Evolutionary conservation across 92 coral and sea anemone species (phyloP).

Genomic region (Epizoanthus fatuus): DNA sequence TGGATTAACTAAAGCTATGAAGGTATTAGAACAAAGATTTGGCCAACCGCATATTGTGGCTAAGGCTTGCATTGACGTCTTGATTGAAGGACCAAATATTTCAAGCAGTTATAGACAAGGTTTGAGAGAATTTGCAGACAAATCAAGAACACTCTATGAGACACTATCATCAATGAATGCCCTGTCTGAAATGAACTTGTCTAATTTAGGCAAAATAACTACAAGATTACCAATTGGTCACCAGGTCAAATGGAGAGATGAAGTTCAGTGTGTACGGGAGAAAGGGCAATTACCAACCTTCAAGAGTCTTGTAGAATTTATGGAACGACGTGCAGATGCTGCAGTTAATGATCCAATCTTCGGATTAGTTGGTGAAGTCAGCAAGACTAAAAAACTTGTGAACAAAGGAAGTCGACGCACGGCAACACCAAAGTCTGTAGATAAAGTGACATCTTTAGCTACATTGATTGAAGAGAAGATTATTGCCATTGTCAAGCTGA

Average conservation of each 20-base stretch:
- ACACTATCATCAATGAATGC: slow-evolving; percentile 73
- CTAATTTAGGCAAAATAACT: slow-evolving; percentile 67
- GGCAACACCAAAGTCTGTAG: slow-evolving; percentile 7
- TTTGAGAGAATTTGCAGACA: slow-evolving; percentile 64
- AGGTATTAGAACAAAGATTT: slow-evolving; percentile 56
- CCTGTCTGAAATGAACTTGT: slow-evolving; percentile 75
- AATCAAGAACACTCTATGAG: slow-evolving; percentile 57
- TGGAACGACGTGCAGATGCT: slow-evolving; percentile 59
- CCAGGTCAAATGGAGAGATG: slow-evolving; percentile 68
- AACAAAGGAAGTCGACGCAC: slow-evolving; percentile 3
- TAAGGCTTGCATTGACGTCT: slow-evolving; percentile 52
- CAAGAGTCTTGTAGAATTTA: slow-evolving; percentile 63
- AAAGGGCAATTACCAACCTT: slow-evolving; percentile 41
- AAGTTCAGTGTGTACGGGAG: neutral
- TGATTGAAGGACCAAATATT: slow-evolving; percentile 65
- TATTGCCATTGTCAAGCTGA: neutral
- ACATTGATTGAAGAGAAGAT: slow-evolving; percentile 6
- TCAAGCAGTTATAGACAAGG: slow-evolving; percentile 57
- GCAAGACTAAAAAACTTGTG: slow-evolving; percentile 21
- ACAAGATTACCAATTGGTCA: slow-evolving; percentile 59
- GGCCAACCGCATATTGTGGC: slow-evolving; percentile 69
- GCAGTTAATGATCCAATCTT: slow-evolving; percentile 2
- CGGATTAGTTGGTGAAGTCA: slow-evolving; percentile 31
- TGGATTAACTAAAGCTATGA: slow-evolving; percentile 61
- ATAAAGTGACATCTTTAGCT: slow-evolving; percentile 41